Evolutionary conservation across 2,888 invertebrate species (phyloP), one percentile per base, ranked within the genome.

Genomic region (Mayetiola destructor): DNA sequence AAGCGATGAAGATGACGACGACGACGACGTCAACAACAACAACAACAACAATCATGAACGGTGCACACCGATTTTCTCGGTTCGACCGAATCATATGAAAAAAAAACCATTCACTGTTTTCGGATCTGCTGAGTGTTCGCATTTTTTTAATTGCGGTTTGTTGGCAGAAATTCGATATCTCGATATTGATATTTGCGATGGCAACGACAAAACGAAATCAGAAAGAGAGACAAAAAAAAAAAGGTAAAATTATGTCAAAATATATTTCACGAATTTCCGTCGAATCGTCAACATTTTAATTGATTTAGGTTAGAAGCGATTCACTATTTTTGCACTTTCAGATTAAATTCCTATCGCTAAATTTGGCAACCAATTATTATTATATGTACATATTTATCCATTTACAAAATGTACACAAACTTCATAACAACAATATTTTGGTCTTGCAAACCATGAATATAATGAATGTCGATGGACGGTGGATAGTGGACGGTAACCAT

Each of bases 21-120:
- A n/a, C n/a, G n/a, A n/a, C n/a, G n/a, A n/a, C n/a, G n/a, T n/a
- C 42, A 42, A 42, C 42, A 42, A 42, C 21, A 42, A 42, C 42
- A 48, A 48, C 12, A 48, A 12, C 14, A 12, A 3, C n/a, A 16
- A 14, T 36, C 36, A 16, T 36, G 3, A 12, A 36, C 32, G 32
- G 12, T 32, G 32, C 32, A 9, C 32, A 12, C n/a, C n/a, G n/a
- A n/a, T 32, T 32, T 32, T 36, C n/a, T 39, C 20, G 6, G 5
- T 9, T 18, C 39, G 8, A 36, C n/a, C n/a, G n/a, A 39, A 20
- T 16, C 39, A 39, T 20, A 39, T 12, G 4, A n/a, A 39, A 9
- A 9, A 6, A 32, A 6, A 32, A 6, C 32, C 8, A 32, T 32
- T 9, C 6, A 32, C 32, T 10, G 32, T 32, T 32, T 32, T 32